A percentile compares a stretch with the other conserved stretches of the same genome.
Conservation (phyloP, 1,140 invertebrate species). For the Agrilus planipennis region DNA sequence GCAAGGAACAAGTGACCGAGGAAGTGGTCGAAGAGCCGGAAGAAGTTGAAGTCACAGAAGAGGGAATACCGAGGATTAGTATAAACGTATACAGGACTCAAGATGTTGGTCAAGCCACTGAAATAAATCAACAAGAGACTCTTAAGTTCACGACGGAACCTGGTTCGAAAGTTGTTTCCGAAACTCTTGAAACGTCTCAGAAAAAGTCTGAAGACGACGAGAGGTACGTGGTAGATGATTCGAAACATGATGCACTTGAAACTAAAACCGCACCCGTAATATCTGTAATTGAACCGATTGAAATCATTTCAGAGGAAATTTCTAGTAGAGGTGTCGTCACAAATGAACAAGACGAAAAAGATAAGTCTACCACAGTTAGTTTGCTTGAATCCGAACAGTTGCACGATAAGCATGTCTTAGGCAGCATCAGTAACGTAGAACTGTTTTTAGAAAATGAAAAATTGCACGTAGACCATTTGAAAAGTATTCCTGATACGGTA, state of each 20-base stretch:
- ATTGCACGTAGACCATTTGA: no score
- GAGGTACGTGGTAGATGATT: constrained; percentile 29
- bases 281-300: constrained; percentile 13
- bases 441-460: no score
- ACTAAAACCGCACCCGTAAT: constrained; percentile 16
- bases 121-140: constrained; percentile 17
- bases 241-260: constrained; percentile 17
- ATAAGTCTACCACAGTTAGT: neutral
- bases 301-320: constrained; percentile 14
- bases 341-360: neutral
- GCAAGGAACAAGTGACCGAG: constrained; percentile 68
- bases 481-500: no score
- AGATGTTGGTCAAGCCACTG: constrained; percentile 34
- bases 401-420: no score
- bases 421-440: no score
- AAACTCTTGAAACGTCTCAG: constrained; percentile 9
- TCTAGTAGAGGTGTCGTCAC: constrained; percentile 1
- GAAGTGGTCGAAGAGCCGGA: constrained; percentile 74
- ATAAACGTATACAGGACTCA: constrained; percentile 54
- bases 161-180: constrained; percentile 13
- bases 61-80: constrained; percentile 59
- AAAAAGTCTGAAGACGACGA: constrained; percentile 8
- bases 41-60: constrained; percentile 63
- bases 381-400: no score
- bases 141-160: constrained; percentile 13